phyloP scores from a whole-genome alignment of 2,113 vertebrate genomes.

The Corydoras maculifer region DNA sequence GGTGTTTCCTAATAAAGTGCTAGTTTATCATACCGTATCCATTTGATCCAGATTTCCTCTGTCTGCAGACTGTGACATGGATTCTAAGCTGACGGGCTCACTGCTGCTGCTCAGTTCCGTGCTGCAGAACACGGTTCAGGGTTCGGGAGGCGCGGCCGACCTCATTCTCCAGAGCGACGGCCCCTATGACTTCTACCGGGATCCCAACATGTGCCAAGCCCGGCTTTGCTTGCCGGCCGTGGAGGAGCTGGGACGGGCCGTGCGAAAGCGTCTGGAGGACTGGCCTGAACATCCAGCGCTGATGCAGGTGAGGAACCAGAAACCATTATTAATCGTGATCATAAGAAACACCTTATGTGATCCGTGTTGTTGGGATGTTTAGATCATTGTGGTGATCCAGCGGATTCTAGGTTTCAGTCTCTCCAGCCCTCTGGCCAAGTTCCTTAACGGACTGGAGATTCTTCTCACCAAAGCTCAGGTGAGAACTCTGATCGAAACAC shows the following conservation, averaged over 20 bases:
- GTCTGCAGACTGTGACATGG: conserved; percentile 75
- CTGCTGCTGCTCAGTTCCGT: conserved; percentile 80
- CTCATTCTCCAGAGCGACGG: conserved; percentile 69
- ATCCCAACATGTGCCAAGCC: conserved; percentile 82
- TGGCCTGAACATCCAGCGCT: conserved; percentile 94
- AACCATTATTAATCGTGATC: no score
- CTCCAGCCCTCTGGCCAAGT: conserved; percentile 86
- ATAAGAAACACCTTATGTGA: no score
- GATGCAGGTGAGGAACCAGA: conserved; percentile 69
- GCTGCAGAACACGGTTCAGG: conserved; percentile 79
- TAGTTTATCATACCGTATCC: no score
- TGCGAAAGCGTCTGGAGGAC: conserved; percentile 73
- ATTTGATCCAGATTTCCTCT: not conserved
- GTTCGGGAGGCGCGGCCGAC: conserved; percentile 54
- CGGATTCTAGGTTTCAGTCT: conserved; percentile 83
- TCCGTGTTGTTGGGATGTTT: conserved; percentile 25
- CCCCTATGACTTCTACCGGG: conserved; percentile 90
- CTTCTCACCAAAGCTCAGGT: conserved; percentile 92
- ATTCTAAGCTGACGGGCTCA: conserved; percentile 74
- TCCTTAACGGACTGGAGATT: conserved; percentile 94
- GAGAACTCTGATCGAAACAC: conserved; percentile 29
- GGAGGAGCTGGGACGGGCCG: conserved; percentile 67
- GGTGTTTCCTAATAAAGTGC: no score
- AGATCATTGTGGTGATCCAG: conserved; percentile 84
- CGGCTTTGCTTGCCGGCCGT: conserved; percentile 77